Percentiles rank a stretch among this genome's conserved stretches.
These are phyloP conservation scores for Biston stratarius DNA, from an alignment of 2,888 invertebrate genomes.

Conservation along the genomic window DNA sequence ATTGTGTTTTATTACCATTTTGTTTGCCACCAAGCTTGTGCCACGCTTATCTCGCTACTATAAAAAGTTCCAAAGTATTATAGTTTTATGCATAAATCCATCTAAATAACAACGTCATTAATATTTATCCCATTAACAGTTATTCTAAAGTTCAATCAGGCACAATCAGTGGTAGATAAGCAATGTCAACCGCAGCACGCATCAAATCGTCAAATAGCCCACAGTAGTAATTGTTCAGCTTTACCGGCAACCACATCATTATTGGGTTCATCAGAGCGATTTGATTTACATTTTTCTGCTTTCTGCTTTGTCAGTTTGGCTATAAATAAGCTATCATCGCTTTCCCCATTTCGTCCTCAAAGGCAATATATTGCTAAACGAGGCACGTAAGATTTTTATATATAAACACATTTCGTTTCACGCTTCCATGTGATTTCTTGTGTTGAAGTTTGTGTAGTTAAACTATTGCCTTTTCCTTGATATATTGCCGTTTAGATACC, in stretches of 20 bases:
- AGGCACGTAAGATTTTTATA: slow-evolving; percentile 5
- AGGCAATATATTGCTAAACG: slow-evolving; percentile 33
- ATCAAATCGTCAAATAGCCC: slow-evolving; percentile 44
- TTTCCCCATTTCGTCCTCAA: slow-evolving; percentile 33
- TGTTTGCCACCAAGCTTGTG: no score
- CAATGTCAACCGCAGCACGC: slow-evolving; percentile 49
- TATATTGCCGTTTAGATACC: background rate
- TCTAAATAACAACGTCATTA: background rate
- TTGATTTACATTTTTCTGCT: slow-evolving; percentile 55
- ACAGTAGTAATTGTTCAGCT: slow-evolving; percentile 47
- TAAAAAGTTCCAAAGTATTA: no score
- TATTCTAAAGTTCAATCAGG: slow-evolving; percentile 12
- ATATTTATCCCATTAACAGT: background rate
- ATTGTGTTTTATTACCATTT: no score
- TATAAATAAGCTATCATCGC: slow-evolving; percentile 45
- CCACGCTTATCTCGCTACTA: no score
- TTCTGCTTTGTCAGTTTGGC: slow-evolving; percentile 48
- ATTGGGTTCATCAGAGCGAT: slow-evolving; percentile 48
- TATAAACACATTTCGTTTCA: slow-evolving; percentile 4
- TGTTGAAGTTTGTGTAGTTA: background rate
- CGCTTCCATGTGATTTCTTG: slow-evolving; percentile 11
- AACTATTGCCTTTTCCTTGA: background rate
- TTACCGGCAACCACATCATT: slow-evolving; percentile 54
- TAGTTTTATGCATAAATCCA: no score
- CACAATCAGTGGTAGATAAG: slow-evolving; percentile 27